Conservation (phyloP, 1,140 invertebrate species). For the Agrilus planipennis region DNA sequence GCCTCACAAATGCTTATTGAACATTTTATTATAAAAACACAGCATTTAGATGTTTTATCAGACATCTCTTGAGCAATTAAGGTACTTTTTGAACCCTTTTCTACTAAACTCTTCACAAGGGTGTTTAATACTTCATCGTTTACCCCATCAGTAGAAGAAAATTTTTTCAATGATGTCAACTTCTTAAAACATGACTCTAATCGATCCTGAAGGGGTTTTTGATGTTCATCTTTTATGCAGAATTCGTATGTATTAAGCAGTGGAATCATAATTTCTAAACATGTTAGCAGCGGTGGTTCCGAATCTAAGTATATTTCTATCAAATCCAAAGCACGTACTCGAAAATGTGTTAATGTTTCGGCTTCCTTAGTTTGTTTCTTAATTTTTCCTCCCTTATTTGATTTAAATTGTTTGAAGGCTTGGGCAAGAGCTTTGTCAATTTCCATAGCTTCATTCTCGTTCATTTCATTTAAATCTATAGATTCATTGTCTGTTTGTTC, state of each 20-base stretch:
- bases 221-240: constrained; percentile 52
- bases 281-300: constrained; percentile 48
- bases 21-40: constrained; percentile 51
- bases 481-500: constrained; percentile 52
- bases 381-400: constrained; percentile 40
- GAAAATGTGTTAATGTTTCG: constrained; percentile 53
- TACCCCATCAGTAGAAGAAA: constrained; percentile 43
- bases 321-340: constrained; percentile 56
- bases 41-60: constrained; percentile 50
- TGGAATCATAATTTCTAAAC: constrained; percentile 52
- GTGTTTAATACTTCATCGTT: constrained; percentile 43
- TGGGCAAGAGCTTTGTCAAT: constrained; percentile 55
- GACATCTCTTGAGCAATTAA: constrained; percentile 54
- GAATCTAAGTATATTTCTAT: constrained; percentile 57
- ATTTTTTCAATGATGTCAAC: constrained; percentile 47
- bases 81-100: constrained; percentile 49
- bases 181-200: constrained; percentile 48
- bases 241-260: constrained; percentile 52
- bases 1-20: constrained; percentile 35
- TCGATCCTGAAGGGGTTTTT: constrained; percentile 51
- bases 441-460: constrained; percentile 58
- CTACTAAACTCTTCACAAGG: constrained; percentile 44
- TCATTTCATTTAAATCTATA: constrained; percentile 62
- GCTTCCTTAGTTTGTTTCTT: constrained; percentile 55
- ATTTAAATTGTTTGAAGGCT: constrained; percentile 54